These are phyloP conservation scores for Probosciger aterrimus DNA, from an alignment of 2,113 vertebrate genomes.

Conservation along the genomic window DNA sequence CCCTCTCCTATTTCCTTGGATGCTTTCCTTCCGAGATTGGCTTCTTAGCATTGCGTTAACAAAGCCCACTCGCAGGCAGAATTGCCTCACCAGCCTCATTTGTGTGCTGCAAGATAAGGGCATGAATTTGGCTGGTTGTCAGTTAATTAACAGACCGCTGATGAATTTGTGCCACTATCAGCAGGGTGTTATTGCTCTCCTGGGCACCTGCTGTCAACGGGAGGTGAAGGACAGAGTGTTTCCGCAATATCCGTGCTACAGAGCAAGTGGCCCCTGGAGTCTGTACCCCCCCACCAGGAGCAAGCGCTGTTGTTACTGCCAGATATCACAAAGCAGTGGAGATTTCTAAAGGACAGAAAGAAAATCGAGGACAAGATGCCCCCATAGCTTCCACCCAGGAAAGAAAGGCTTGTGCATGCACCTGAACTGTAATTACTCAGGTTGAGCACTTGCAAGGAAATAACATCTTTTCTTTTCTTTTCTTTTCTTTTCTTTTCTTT, in stretches of 20 bases:
- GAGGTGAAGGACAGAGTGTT: background rate
- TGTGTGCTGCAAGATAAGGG: background rate
- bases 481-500: too few species aligned
- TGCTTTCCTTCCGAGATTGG: background rate
- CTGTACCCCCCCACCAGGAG: background rate
- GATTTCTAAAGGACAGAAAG: background rate
- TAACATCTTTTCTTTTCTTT: background rate
- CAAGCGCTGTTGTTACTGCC: background rate
- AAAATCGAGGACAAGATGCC: background rate
- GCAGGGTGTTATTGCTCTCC: background rate
- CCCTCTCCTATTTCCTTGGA: background rate
- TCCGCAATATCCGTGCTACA: background rate
- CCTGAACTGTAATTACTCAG: background rate
- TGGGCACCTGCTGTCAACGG: background rate
- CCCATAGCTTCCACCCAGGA: background rate
- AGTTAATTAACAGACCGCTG: slow-evolving; percentile 30
- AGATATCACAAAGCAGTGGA: background rate
- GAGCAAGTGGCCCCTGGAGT: rapidly evolving
- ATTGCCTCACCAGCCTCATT: slow-evolving; percentile 5
- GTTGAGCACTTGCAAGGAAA: background rate
- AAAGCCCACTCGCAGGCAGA: background rate
- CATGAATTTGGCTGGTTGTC: background rate
- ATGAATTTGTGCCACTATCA: background rate
- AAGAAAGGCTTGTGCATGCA: background rate
- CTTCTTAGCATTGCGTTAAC: background rate